Evolutionary conservation across 2,113 vertebrate species (phyloP), one percentile per base, ranked within the genome.

Genomic region (Rhinichthys klamathensis): DNA sequence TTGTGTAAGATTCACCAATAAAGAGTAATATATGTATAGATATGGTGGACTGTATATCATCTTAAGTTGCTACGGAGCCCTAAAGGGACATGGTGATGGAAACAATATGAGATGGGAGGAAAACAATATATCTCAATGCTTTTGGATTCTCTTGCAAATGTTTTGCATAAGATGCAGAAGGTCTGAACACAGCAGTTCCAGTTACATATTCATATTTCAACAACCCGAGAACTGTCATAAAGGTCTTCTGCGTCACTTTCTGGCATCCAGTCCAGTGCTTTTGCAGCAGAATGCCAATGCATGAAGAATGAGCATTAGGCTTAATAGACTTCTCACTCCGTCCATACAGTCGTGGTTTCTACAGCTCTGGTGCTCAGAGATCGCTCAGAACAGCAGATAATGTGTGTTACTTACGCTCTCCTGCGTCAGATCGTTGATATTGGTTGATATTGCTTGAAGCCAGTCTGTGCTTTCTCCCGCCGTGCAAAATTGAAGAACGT

Each of bases 391-490:
- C 73, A 54, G 74, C 30, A 10, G 30, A 35, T 76, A 11, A 76
- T 15, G 51, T 32, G n/a, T 13, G 56, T 41, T 25, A 96, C 97
- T 92, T 94, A 98, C 97, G 90, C 96, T 96, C 92, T 97, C 97
- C 86, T 95, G 95, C 56, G 92, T 97, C 93, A 98, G 92, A 90
- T 96, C 93, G 86, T 91, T 94, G 93, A 98, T 96, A 93, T 97
- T 97, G 86, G 96, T 94, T 65, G 96, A 97, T 94, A 99, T 94
- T 86, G 97, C 95, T 92, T 95, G 95, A 89, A 99, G 96, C 97
- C 97, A 99, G 93, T 97, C 97, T 51, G 94, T 94, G 93, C 95
- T 94, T 92, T 98, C 97, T 91, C 96, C 96, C 86, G 96, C 94
- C 56, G 96, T 95, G 94, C 95, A 96, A 92, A 97, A 98, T 91